Evolutionary conservation across 2,888 invertebrate genomes (phyloP).

Genomic region (Ochropacha duplaris): DNA sequence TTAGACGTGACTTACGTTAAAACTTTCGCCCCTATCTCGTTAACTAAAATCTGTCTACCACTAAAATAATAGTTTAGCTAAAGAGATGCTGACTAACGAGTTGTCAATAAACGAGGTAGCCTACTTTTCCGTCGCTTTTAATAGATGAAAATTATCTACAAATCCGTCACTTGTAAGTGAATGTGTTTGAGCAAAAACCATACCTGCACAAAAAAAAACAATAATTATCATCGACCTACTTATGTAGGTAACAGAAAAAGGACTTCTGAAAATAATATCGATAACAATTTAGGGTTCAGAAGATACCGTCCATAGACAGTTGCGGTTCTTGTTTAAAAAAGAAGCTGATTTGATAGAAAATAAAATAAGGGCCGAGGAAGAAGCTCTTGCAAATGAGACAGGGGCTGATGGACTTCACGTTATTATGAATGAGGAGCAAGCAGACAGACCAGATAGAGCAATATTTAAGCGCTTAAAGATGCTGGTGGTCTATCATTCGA

Average conservation of each 20-base stretch:
- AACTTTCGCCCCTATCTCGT: background rate
- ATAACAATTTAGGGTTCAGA: conserved; percentile 66
- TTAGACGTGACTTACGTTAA: background rate
- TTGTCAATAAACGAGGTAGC: background rate
- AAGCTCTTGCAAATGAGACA: conserved; percentile 15
- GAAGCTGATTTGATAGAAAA: conserved; percentile 56
- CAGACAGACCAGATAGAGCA: conserved; percentile 37
- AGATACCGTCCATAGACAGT: conserved; percentile 69
- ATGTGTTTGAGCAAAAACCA: background rate
- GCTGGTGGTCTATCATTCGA: conserved; percentile 71
- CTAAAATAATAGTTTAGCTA: background rate
- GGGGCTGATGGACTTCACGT: conserved; percentile 10
- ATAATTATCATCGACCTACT: background rate
- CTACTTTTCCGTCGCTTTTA: background rate
- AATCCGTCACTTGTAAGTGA: background rate
- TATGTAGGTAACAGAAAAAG: background rate
- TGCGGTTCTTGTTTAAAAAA: conserved; percentile 59
- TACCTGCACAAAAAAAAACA: too few species aligned
- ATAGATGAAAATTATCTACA: background rate
- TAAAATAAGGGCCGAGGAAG: conserved; percentile 41
- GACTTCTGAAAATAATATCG: background rate
- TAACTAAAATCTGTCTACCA: too few species aligned
- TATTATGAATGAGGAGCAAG: conserved; percentile 30
- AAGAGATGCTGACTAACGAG: background rate
- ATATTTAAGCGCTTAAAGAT: conserved; percentile 67